These are phyloP conservation scores for Atherix ibis DNA, from an alignment of 2,888 invertebrate species.

Conservation along the genomic window DNA sequence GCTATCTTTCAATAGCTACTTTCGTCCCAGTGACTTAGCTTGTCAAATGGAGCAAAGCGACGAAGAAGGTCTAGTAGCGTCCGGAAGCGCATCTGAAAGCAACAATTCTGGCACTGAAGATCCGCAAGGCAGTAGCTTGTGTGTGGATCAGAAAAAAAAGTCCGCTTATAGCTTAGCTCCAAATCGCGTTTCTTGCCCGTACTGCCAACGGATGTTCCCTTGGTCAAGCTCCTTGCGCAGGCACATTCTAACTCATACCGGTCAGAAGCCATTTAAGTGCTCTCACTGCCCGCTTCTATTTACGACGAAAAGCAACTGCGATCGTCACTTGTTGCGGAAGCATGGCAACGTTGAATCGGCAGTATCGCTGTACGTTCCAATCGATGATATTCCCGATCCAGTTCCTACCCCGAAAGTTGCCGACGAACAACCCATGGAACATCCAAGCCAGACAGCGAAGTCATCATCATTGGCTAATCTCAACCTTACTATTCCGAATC, in stretches of 20 bases:
- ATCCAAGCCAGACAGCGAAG: slow-evolving; percentile 25
- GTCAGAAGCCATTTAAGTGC: slow-evolving; percentile 92
- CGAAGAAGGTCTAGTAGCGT: slow-evolving; percentile 65
- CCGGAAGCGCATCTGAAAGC: slow-evolving; percentile 61
- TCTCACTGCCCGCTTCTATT: slow-evolving; percentile 83
- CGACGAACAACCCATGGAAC: slow-evolving; percentile 18
- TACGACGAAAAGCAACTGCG: slow-evolving; percentile 95
- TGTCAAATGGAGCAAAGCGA: slow-evolving; percentile 37
- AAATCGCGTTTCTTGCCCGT: slow-evolving; percentile 84
- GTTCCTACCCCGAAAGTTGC: slow-evolving; percentile 28
- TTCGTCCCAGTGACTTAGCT: slow-evolving; percentile 33
- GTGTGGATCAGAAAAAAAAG: slow-evolving; percentile 52
- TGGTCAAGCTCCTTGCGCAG: slow-evolving; percentile 93
- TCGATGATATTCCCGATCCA: slow-evolving; percentile 31
- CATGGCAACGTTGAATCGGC: slow-evolving; percentile 47
- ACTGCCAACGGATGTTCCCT: slow-evolving; percentile 86
- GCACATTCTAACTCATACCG: slow-evolving; percentile 85
- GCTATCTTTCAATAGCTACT: slow-evolving; percentile 46
- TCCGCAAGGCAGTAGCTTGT: slow-evolving; percentile 18
- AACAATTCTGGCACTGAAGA: slow-evolving; percentile 74
- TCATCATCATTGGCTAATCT: slow-evolving; percentile 41
- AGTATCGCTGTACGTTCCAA: slow-evolving; percentile 34
- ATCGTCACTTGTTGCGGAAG: slow-evolving; percentile 80
- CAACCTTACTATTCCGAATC: slow-evolving; percentile 25
- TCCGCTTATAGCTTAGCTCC: slow-evolving; percentile 92